These are phyloP conservation scores for Diabrotica balteata DNA, from an alignment of 2,888 invertebrate species.

Conservation along the genomic window DNA sequence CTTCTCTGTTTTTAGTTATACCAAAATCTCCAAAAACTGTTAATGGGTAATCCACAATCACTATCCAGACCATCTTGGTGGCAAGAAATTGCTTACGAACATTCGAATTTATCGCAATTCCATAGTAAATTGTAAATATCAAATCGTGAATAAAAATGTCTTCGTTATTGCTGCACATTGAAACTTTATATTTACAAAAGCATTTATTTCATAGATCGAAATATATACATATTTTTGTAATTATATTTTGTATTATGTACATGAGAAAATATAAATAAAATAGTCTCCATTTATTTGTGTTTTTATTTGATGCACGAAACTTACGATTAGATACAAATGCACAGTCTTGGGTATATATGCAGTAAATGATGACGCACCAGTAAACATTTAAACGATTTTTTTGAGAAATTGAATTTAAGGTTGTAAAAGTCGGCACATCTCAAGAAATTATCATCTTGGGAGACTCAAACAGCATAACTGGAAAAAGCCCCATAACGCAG, in stretches of 20 bases:
- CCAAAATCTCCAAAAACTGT: constrained; percentile 75
- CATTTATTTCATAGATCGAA: constrained; percentile 11
- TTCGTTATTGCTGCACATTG: constrained; percentile 1
- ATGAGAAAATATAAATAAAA: constrained; percentile 15
- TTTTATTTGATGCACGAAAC: constrained; percentile 1
- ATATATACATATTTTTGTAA: constrained; percentile 21
- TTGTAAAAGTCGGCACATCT: too few relatives aligned
- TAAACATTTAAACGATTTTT: too few relatives aligned
- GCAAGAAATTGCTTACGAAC: constrained; percentile 64
- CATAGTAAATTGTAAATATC: constrained; percentile 43
- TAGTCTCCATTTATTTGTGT: constrained; percentile 7
- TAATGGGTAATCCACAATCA: constrained; percentile 73
- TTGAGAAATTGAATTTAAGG: too few relatives aligned
- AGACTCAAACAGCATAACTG: too few relatives aligned
- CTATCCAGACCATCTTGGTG: constrained; percentile 80
- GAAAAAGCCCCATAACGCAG: too few relatives aligned
- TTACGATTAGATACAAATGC: too few relatives aligned
- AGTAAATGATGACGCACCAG: too few relatives aligned
- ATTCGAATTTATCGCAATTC: constrained; percentile 48
- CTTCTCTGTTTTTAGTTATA: constrained; percentile 65
- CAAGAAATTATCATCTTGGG: too few relatives aligned
- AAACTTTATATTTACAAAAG: constrained; percentile 8
- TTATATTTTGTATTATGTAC: constrained; percentile 20
- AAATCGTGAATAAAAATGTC: not conserved
- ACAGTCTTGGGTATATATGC: too few relatives aligned